Conservation (phyloP, 2,113 vertebrate species). For the Nymphicus hollandicus region DNA sequence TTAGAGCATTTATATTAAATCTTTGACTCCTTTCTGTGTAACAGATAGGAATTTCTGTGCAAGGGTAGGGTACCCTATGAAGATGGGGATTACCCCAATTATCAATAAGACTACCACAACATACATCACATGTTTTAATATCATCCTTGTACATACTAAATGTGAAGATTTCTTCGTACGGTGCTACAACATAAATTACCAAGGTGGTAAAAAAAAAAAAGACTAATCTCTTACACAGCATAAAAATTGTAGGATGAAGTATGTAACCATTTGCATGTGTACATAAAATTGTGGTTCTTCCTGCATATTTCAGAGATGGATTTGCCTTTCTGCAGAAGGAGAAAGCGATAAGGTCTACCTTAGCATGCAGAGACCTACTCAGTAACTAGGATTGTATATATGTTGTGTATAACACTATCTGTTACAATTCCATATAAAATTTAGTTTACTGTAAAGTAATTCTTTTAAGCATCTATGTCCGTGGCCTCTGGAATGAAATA, state of each 20-base stretch:
- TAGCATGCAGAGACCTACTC: not conserved
- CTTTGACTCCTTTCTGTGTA: not conserved
- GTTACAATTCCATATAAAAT: not conserved
- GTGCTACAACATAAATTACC: not conserved
- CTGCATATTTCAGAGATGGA: not conserved
- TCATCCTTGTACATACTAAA: not conserved
- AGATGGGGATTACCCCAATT: not conserved
- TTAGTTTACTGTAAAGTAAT: not conserved
- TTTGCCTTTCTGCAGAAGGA: not conserved
- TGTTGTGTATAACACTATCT: not conserved
- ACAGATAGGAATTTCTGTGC: not conserved
- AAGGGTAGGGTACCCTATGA: not conserved
- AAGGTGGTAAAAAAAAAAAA: not conserved
- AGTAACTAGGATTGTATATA: not conserved
- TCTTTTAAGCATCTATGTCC: not conserved
- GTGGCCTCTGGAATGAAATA: not conserved
- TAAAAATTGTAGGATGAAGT: not conserved
- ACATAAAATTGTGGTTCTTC: not conserved
- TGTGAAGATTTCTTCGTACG: not conserved
- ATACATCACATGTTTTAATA: not conserved
- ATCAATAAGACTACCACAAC: not conserved
- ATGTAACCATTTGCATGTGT: not conserved
- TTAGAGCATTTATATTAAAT: not conserved
- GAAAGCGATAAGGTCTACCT: not conserved
- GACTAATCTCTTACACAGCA: not conserved